A percentile compares a stretch with the other conserved stretches of the same genome.
These are phyloP conservation scores for Halcyon malimbica DNA, from an alignment of 2,113 vertebrate genomes.

Conservation along the genomic window DNA sequence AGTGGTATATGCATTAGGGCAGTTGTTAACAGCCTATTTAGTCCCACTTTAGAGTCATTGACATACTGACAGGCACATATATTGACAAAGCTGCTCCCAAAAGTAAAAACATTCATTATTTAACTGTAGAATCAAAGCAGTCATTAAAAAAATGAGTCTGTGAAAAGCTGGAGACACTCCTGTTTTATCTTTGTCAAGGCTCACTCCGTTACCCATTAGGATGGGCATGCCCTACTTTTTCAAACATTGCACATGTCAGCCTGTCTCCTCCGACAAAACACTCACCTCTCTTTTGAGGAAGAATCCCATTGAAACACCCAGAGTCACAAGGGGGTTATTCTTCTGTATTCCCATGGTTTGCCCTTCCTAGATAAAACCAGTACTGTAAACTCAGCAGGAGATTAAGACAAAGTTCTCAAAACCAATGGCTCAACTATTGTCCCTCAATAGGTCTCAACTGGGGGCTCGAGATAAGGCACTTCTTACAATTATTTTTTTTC, in stretches of 20 bases:
- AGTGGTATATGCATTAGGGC: not conserved
- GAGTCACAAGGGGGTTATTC: not conserved
- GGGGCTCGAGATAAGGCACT: constrained; percentile 23
- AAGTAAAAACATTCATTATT: not conserved
- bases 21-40: not conserved
- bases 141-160: not conserved
- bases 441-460: not conserved
- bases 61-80: not conserved
- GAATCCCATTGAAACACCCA: not conserved
- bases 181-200: not conserved
- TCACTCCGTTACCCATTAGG: not conserved
- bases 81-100: not conserved
- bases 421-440: constrained; percentile 36
- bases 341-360: constrained; percentile 31
- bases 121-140: not conserved
- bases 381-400: constrained; percentile 49
- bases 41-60: not conserved
- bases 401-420: constrained; percentile 44
- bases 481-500: constrained; percentile 26
- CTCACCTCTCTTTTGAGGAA: not conserved
- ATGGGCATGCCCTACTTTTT: not conserved
- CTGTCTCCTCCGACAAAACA: not conserved
- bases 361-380: constrained; percentile 40
- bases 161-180: not conserved
- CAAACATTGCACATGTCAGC: not conserved